Conservation (phyloP, 2,888 invertebrate species). For the Lottia gigantea region DNA sequence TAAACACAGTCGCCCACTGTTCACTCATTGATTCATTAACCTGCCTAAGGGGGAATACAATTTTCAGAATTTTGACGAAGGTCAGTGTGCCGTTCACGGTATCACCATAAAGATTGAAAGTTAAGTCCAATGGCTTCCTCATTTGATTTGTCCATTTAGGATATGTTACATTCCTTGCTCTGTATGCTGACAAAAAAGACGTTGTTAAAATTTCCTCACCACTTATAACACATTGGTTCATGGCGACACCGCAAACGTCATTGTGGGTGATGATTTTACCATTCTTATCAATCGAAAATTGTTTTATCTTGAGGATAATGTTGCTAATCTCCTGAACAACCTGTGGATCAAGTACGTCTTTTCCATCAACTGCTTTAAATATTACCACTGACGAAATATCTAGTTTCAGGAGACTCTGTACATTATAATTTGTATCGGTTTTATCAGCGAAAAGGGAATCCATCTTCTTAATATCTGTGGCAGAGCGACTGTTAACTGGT, state of each 20-base stretch:
- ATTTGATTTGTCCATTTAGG: constrained; percentile 23
- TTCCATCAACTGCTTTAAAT: constrained; percentile 12
- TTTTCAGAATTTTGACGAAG: constrained; percentile 24
- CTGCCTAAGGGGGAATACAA: constrained; percentile 30
- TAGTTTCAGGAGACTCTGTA: constrained; percentile 21
- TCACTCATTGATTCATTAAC: constrained; percentile 16
- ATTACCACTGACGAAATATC: constrained; percentile 12
- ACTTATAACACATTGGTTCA: constrained; percentile 14
- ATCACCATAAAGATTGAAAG: constrained; percentile 11
- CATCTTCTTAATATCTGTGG: constrained; percentile 29
- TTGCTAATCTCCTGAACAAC: constrained; percentile 18
- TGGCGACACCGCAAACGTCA: constrained; percentile 24
- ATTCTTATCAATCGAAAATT: background rate
- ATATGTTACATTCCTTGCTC: constrained; percentile 20
- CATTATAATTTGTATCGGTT: constrained; percentile 25
- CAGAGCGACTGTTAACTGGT: constrained; percentile 37
- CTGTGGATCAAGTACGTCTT: constrained; percentile 15
- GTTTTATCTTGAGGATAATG: constrained; percentile 7
- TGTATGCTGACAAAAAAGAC: constrained; percentile 4
- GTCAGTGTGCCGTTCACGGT: constrained; percentile 13
- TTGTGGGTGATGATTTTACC: constrained; percentile 11
- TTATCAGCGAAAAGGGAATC: constrained; percentile 27
- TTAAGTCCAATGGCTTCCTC: constrained; percentile 18
- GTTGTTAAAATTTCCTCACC: constrained; percentile 15
- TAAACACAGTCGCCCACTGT: constrained; percentile 27